Percentiles rank a stretch among this genome's conserved stretches.
Conservation (phyloP, 1,140 invertebrate genomes). For the Drosophila punjabiensis region DNA sequence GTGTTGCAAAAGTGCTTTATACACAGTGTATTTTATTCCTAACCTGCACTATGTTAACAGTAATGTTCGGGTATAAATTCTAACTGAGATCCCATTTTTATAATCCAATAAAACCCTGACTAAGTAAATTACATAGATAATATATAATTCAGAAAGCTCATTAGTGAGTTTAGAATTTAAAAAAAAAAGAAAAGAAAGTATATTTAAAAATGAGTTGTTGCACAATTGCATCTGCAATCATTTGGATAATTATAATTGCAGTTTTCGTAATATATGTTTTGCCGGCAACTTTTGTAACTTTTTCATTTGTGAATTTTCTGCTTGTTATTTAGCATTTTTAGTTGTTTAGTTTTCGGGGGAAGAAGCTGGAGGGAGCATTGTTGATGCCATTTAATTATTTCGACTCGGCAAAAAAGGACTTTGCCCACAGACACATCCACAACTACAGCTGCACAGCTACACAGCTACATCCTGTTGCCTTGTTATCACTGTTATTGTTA, state of each 20-base stretch:
- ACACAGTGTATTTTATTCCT: neutral
- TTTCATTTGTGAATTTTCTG: slow-evolving; percentile 42
- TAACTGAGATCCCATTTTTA: neutral
- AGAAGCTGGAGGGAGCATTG: neutral
- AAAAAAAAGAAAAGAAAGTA: neutral
- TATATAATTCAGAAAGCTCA: neutral
- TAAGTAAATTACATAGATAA: neutral
- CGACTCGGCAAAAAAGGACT: slow-evolving; percentile 29
- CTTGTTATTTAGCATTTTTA: slow-evolving; percentile 31
- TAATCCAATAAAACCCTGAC: neutral
- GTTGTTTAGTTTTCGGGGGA: neutral
- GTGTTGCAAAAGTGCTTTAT: neutral
- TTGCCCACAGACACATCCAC: neutral
- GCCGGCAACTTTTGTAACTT: slow-evolving; percentile 59
- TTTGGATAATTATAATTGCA: slow-evolving; percentile 22
- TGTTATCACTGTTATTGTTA: slow-evolving; percentile 73
- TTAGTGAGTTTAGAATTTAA: neutral
- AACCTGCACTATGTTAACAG: neutral
- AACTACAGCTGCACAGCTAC: neutral
- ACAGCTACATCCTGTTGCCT: slow-evolving; percentile 40
- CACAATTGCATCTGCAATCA: slow-evolving; percentile 19
- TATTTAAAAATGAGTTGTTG: neutral
- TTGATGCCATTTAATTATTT: slow-evolving; percentile 75
- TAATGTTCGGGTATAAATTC: neutral
- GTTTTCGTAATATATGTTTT: slow-evolving; percentile 1